A percentile compares a stretch with the other conserved stretches of the same genome.
phyloP scores from a whole-genome alignment of 2,797 vertebrate genomes.

The Harpagifer antarcticus region DNA sequence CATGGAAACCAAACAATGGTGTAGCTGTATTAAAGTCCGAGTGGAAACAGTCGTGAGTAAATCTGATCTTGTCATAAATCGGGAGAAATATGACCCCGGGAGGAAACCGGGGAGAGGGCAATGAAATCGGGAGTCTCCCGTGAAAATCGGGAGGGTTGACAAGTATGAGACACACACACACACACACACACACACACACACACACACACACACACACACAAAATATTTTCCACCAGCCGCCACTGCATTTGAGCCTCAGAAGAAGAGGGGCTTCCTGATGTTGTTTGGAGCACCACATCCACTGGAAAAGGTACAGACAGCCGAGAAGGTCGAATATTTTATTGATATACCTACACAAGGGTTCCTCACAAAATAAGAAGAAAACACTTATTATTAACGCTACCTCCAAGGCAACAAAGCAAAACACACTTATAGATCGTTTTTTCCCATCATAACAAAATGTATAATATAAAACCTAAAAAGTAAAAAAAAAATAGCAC shows the following conservation, averaged over 20 bases:
- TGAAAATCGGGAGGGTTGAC: too few relatives aligned
- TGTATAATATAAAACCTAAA: neutral
- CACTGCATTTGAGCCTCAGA: neutral
- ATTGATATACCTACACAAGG: conserved; percentile 30
- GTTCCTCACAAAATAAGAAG: conserved; percentile 4
- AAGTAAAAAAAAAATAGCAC: neutral
- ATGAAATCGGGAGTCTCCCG: too few relatives aligned
- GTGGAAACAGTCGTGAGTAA: too few relatives aligned
- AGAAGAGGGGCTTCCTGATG: neutral
- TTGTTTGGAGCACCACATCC: neutral
- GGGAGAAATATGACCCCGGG: too few relatives aligned
- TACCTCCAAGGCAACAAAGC: neutral
- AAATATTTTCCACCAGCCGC: too few relatives aligned
- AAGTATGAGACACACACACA: too few relatives aligned
- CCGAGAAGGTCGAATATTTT: conserved; percentile 25
- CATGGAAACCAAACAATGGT: too few relatives aligned
- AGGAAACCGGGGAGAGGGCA: too few relatives aligned
- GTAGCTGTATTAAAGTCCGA: too few relatives aligned
- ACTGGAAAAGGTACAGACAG: neutral
- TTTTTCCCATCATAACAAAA: neutral
- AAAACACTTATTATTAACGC: conserved; percentile 11
- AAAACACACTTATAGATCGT: neutral
- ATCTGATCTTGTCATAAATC: too few relatives aligned
- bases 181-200: too few relatives aligned
- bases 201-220: too few relatives aligned